These are phyloP conservation scores for Argyra leucocephala DNA, from an alignment of 2,888 invertebrate genomes.

Conservation along the genomic window DNA sequence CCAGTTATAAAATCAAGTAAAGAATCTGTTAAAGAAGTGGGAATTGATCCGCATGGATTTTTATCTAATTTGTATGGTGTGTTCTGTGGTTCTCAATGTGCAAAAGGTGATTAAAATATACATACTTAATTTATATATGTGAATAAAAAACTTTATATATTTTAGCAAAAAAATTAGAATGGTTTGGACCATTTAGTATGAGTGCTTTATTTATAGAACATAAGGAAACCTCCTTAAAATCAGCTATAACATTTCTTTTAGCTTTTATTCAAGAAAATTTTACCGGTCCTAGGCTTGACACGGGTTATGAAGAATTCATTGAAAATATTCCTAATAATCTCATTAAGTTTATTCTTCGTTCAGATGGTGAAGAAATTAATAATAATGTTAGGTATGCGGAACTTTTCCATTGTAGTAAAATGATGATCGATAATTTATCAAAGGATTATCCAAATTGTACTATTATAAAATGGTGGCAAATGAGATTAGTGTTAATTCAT, in stretches of 20 bases:
- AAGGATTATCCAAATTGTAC: conserved; percentile 32
- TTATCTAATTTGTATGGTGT: not conserved
- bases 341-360: conserved; percentile 42
- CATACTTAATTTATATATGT: not conserved
- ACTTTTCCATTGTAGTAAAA: conserved; percentile 37
- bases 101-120: not conserved
- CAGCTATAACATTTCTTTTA: conserved; percentile 57
- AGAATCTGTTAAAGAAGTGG: not conserved
- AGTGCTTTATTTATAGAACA: conserved; percentile 5
- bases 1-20: not conserved
- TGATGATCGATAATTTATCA: conserved; percentile 40
- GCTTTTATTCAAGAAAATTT: conserved; percentile 74
- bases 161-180: not conserved
- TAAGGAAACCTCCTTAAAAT: conserved; percentile 20
- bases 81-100: not conserved
- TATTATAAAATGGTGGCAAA: conserved; percentile 52
- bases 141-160: not conserved
- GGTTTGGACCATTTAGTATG: not conserved
- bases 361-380: conserved; percentile 60
- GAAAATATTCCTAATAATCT: conserved; percentile 38
- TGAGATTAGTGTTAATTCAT: conserved; percentile 63
- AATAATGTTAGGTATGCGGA: conserved; percentile 53
- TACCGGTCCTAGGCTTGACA: conserved; percentile 57
- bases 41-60: not conserved
- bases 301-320: conserved; percentile 41